Conservation (phyloP, 2,888 invertebrate genomes). For the Andrena marginata region DNA sequence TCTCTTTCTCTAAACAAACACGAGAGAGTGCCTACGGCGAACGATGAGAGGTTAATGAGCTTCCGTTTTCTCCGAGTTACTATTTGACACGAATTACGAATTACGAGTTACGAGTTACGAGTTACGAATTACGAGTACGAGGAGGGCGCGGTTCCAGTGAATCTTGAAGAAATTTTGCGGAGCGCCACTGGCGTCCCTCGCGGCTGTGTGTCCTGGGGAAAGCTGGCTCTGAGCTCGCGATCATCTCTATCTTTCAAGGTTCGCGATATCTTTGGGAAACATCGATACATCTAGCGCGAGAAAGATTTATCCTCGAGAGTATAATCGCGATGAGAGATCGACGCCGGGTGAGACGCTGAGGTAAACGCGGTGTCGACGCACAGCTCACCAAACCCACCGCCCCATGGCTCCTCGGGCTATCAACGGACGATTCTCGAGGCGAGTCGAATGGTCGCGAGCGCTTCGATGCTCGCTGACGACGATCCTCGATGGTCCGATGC, state of each 20-base stretch:
- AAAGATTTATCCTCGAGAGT: not conserved
- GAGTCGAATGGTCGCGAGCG: conserved; percentile 6
- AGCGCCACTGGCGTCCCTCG: not conserved
- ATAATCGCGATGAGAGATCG: not conserved
- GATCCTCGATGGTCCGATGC: conserved; percentile 60
- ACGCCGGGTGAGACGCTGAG: not conserved
- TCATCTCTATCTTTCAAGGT: conserved; percentile 14
- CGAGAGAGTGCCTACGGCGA: conserved; percentile 76
- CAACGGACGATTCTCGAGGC: not conserved
- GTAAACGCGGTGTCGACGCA: not conserved
- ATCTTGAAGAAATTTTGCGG: not conserved
- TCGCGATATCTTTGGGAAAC: conserved; percentile 50
- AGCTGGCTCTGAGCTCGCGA: conserved; percentile 9
- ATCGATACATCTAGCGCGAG: conserved; percentile 30
- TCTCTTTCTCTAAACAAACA: conserved; percentile 78
- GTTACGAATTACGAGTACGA: conserved; percentile 36
- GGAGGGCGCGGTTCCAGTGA: conserved; percentile 16
- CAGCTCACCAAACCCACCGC: not conserved
- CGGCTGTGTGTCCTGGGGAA: conserved; percentile 4
- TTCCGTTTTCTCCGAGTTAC: conserved; percentile 49
- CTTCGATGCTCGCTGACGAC: conserved; percentile 25
- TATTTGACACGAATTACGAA: conserved; percentile 35
- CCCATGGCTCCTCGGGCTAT: not conserved
- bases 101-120: conserved; percentile 35
- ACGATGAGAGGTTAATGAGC: conserved; percentile 57